These are phyloP conservation scores for Apodemia zela DNA, from an alignment of 2,888 invertebrate species.

Conservation along the genomic window DNA sequence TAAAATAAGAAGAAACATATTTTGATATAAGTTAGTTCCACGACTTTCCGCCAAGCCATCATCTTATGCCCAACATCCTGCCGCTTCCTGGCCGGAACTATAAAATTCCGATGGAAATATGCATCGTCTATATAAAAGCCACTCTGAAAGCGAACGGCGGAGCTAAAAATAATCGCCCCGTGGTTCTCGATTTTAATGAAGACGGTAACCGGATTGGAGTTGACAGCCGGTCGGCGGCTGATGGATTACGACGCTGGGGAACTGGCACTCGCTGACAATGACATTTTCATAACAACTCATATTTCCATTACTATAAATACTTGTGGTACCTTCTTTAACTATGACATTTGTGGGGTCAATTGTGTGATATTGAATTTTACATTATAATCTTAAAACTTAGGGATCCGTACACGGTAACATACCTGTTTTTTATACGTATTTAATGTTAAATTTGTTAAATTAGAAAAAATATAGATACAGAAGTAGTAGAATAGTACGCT, in stretches of 20 bases:
- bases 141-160: conserved; percentile 43
- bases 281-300: conserved; percentile 13
- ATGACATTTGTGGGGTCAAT: no score
- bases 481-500: no score
- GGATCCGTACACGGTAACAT: no score
- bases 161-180: conserved; percentile 53
- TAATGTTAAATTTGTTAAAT: no score
- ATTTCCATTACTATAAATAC: conserved; percentile 1
- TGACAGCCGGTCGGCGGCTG: conserved; percentile 40
- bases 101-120: conserved; percentile 52
- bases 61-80: conserved; percentile 41
- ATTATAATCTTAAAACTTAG: no score
- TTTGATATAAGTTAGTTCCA: not conserved
- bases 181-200: conserved; percentile 50
- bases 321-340: no score
- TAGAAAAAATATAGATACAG: no score
- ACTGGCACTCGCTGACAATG: conserved; percentile 15
- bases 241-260: conserved; percentile 23
- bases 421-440: no score
- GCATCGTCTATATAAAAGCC: conserved; percentile 48
- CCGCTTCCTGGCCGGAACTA: conserved; percentile 64
- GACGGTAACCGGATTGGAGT: conserved; percentile 48
- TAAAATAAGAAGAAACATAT: not conserved
- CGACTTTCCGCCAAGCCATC: not conserved
- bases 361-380: no score